Evolutionary conservation across 2,888 invertebrate species (phyloP).

Genomic region (Protula sp.): DNA sequence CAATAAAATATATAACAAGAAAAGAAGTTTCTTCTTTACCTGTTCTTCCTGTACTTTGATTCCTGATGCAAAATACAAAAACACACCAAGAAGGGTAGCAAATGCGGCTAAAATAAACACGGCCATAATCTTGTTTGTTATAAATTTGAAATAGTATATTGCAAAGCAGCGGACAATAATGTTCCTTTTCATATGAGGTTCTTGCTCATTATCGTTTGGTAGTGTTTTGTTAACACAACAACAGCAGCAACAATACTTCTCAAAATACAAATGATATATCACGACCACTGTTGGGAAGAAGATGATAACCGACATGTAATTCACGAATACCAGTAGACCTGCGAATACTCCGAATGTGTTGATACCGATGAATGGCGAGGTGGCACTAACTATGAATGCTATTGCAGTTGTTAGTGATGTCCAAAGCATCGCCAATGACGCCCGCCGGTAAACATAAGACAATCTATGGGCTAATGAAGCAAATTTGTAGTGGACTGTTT

Average conservation of each 20-base stretch:
- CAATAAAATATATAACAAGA: too few species aligned
- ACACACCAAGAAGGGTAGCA: conserved; percentile 23
- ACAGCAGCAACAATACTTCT: conserved; percentile 23
- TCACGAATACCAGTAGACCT: conserved; percentile 37
- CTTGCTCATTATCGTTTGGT: not conserved
- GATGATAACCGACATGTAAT: conserved; percentile 46
- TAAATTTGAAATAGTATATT: conserved; percentile 30
- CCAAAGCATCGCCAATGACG: conserved; percentile 40
- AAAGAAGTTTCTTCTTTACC: too few species aligned
- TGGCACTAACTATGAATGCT: conserved; percentile 41
- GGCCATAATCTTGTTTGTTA: conserved; percentile 26
- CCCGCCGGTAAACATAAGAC: conserved; percentile 38
- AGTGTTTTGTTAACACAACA: conserved; percentile 5
- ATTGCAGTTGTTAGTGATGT: conserved; percentile 45
- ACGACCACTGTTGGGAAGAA: conserved; percentile 43
- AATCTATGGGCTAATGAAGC: conserved; percentile 31
- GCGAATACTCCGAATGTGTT: conserved; percentile 42
- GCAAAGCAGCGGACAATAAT: conserved; percentile 15
- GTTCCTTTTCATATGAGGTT: not conserved
- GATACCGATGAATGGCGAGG: conserved; percentile 39
- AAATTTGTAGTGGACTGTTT: conserved; percentile 21
- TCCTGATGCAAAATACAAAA: conserved; percentile 30
- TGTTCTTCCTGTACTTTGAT: conserved; percentile 39
- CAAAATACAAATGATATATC: conserved; percentile 24
- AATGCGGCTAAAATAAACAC: conserved; percentile 28